These are phyloP conservation scores for Poeciliopsis gracilis DNA, from an alignment of 2,797 vertebrate genomes.

Conservation along the genomic window DNA sequence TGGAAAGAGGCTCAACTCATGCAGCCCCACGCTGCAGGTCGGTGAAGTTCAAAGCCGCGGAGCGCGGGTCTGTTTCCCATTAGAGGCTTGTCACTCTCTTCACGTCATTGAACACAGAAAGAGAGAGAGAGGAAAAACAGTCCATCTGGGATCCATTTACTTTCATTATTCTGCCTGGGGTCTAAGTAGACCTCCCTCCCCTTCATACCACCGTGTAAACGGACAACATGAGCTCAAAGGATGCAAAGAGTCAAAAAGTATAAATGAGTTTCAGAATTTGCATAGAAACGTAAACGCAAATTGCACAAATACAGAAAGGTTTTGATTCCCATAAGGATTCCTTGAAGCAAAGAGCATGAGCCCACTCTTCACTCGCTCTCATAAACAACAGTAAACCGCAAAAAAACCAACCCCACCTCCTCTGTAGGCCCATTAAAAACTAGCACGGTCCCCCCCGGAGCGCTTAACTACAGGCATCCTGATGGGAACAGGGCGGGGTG, in stretches of 20 bases:
- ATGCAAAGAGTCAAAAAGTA: conserved; percentile 41
- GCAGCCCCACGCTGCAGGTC: conserved; percentile 33
- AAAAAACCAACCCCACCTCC: conserved; percentile 69
- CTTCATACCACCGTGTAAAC: conserved; percentile 62
- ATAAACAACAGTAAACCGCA: conserved; percentile 57
- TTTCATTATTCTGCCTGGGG: conserved; percentile 84
- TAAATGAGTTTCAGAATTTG: conserved; percentile 43
- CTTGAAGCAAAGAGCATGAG: conserved; percentile 19
- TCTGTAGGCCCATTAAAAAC: conserved; percentile 79
- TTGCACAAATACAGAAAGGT: conserved; percentile 3
- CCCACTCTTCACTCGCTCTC: conserved; percentile 21
- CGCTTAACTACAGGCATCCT: conserved; percentile 64
- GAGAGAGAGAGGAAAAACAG: conserved; percentile 69
- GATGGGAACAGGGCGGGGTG: conserved; percentile 64
- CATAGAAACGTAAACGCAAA: conserved; percentile 9
- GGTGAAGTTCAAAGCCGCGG: conserved; percentile 78
- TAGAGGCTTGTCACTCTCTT: conserved; percentile 85
- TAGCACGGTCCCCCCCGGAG: conserved; percentile 61
- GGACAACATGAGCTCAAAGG: conserved; percentile 71
- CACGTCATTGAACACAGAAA: conserved; percentile 82
- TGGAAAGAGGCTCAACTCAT: conserved; percentile 37
- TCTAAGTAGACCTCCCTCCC: conserved; percentile 69
- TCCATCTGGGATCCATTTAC: conserved; percentile 87
- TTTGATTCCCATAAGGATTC: conserved; percentile 7
- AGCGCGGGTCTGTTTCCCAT: conserved; percentile 81